phyloP scores from a whole-genome alignment of 2,888 invertebrate genomes.

The Phytoseiulus persimilis region DNA sequence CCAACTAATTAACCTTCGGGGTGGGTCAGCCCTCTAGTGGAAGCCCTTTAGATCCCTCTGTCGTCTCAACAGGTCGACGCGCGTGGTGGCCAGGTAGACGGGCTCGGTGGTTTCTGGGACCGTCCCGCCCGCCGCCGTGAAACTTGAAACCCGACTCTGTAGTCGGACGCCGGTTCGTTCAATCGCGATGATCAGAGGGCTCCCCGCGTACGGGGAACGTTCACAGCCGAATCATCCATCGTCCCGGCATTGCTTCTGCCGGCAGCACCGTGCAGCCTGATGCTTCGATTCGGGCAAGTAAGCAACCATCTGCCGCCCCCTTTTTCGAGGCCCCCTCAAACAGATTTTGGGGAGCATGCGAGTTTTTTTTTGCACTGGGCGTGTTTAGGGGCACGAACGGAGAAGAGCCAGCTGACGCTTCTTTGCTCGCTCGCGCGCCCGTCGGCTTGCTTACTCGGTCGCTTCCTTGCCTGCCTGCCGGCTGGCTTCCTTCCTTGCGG shows the following conservation, averaged over 20 bases:
- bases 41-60: neutral
- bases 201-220: neutral
- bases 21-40: neutral
- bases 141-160: no score
- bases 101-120: no score
- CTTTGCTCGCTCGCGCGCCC: neutral
- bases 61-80: neutral
- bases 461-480: neutral
- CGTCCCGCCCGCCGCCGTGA: no score
- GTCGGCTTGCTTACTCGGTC: neutral
- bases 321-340: neutral
- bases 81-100: neutral
- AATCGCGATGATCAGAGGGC: neutral
- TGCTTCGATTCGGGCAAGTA: neutral
- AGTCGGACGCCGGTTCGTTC: no score
- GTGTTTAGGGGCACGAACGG: neutral
- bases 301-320: neutral
- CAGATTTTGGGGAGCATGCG: neutral
- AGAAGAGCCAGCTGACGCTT: neutral
- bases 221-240: neutral
- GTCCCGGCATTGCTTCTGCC: neutral
- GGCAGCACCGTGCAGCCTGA: neutral
- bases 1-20: neutral
- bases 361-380: neutral
- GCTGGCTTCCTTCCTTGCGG: neutral